Percentiles rank a stretch among this genome's conserved stretches.
These are phyloP conservation scores for Pseudomyrmex dendroicus DNA, from an alignment of 1,140 invertebrate species.

Conservation along the genomic window DNA sequence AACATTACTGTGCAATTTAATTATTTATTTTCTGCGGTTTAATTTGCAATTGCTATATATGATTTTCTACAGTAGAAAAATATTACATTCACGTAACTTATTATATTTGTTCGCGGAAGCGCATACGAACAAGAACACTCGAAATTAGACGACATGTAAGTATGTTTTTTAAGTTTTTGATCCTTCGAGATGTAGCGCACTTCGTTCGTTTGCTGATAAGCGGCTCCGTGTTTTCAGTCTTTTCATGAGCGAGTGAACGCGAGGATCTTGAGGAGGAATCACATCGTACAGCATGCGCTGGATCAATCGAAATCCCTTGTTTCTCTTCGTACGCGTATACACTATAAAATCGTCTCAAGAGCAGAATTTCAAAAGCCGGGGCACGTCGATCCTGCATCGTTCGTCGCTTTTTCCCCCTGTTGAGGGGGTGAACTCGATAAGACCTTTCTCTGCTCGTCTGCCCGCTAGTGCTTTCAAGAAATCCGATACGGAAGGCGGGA, in stretches of 20 bases:
- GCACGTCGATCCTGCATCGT: conserved; percentile 67
- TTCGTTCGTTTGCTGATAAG: not conserved
- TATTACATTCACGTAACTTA: not conserved
- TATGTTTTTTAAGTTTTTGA: not conserved
- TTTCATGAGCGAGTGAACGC: not conserved
- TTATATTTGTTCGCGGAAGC: not conserved
- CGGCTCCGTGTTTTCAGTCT: not conserved
- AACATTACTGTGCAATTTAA: not conserved
- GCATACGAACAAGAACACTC: not conserved
- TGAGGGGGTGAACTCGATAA: conserved; percentile 53
- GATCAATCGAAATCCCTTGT: conserved; percentile 66
- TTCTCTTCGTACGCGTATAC: conserved; percentile 42
- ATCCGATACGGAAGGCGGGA: conserved; percentile 70
- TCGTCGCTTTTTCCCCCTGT: conserved; percentile 9
- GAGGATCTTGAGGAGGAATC: conserved; percentile 6
- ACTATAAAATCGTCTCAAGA: conserved; percentile 64
- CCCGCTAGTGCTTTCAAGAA: conserved; percentile 63
- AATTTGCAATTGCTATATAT: too few species aligned
- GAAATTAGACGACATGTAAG: not conserved
- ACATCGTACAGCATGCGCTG: not conserved
- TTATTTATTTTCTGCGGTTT: not conserved
- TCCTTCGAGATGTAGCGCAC: not conserved
- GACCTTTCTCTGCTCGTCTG: conserved; percentile 42
- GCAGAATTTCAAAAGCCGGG: conserved; percentile 68
- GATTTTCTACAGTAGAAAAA: not conserved